Evolutionary conservation across 2,797 vertebrate genomes (phyloP), one percentile per base, ranked within the genome.

Genomic region (Sternotherus odoratus): DNA sequence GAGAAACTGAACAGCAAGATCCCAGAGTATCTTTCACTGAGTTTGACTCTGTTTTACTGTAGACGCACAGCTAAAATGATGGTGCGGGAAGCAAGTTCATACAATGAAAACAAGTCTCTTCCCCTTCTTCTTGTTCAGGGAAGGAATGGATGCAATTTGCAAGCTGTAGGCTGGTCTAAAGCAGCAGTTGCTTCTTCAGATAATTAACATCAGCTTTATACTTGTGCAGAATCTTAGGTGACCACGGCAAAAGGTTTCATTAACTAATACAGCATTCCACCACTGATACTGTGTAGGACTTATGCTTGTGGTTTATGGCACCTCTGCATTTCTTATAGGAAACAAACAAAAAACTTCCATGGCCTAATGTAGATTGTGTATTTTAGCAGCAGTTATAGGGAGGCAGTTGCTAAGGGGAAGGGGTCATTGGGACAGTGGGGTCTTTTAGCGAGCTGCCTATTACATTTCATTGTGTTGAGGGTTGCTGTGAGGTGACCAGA

Each of bases 91-190:
- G 89, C 85, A 88, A 83, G 82, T 0, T 1, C 21, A 87, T 87
- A 39, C 1, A 77, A 43, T 93, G 50, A 86, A 72, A 80, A 90
- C 80, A 63, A 93, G 39, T 87, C 84, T 84, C 88, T 91, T 85
- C 84, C 66, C 39, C 48, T 4, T 13, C 80, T 91, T 48, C 75
- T 33, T 84, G 78, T 13, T 36, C 83, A 79, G 90, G 91, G 93
- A 89, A 43, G 89, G 85, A 93, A 87, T 46, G 11, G 91, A 85
- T 79, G 11, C 93, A 79, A 84, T 94, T 89, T 28, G 3, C 0
- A 2, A 88, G 54, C 43, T 80, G 92, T 66, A 95, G 91, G 80
- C 94, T 91, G 95, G 93, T 95, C 92, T 92, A 66, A 86, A 92
- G 87, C 77, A 92, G 85, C 26, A 7, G 4, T 72, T 95, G 95